A percentile compares a stretch with the other conserved stretches of the same genome.
Conservation (phyloP, 2,797 vertebrate species). For the Geotrypetes seraphini region DNA sequence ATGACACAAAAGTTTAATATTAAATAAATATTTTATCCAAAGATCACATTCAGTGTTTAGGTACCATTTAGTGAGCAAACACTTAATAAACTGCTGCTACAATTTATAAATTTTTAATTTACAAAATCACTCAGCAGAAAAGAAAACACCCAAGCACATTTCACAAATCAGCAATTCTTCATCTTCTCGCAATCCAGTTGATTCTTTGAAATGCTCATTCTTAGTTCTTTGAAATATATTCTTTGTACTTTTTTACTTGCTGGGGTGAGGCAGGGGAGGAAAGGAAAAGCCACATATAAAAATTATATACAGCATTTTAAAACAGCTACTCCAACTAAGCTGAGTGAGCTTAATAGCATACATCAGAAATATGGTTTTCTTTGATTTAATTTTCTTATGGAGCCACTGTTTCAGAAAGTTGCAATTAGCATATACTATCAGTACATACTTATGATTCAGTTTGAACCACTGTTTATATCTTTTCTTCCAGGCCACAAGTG, state of each 20-base stretch:
- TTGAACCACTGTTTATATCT: constrained; percentile 18
- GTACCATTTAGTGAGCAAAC: no score
- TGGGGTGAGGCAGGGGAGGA: background rate
- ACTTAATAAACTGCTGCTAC: no score
- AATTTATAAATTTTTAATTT: no score
- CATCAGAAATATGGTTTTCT: constrained; percentile 5
- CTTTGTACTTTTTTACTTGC: background rate
- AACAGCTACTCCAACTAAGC: background rate
- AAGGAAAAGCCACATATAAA: background rate
- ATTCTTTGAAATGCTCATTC: no score
- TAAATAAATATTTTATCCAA: no score
- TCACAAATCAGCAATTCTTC: no score
- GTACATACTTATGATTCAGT: constrained; percentile 16
- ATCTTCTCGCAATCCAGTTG: no score
- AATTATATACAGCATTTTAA: background rate
- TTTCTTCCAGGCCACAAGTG: constrained; percentile 28
- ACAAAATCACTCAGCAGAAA: no score
- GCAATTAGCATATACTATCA: constrained; percentile 5
- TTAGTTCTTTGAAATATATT: no score
- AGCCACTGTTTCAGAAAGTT: constrained; percentile 12
- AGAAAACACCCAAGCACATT: no score
- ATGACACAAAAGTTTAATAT: no score
- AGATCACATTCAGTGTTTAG: no score
- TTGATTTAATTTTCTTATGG: background rate
- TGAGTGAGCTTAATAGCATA: constrained; percentile 4